Evolutionary conservation across 2,888 invertebrate species (phyloP).

Genomic region (Balanococcus diminutus): DNA sequence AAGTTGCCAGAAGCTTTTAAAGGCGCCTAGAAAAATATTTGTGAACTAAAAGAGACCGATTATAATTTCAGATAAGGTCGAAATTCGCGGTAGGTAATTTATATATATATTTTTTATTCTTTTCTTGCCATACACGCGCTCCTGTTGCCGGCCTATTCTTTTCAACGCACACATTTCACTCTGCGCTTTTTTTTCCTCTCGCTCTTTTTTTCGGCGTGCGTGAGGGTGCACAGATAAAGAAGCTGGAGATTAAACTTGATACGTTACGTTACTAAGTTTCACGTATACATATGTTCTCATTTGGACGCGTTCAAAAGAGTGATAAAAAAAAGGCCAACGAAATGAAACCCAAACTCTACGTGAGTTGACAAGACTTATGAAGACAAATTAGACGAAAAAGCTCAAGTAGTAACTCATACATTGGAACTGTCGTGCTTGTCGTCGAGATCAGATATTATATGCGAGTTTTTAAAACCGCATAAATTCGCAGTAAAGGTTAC

Average conservation of each 20-base stretch:
- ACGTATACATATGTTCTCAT: constrained; percentile 34
- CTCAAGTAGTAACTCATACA: not conserved
- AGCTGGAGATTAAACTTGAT: constrained; percentile 46
- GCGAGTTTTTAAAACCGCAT: constrained; percentile 8
- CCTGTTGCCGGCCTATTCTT: constrained; percentile 30
- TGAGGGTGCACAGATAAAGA: not conserved
- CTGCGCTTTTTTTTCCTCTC: not conserved
- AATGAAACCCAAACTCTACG: constrained; percentile 26
- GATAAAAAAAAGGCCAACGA: not conserved
- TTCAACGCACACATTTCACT: constrained; percentile 14
- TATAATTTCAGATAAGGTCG: constrained; percentile 48
- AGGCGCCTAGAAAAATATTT: constrained; percentile 46
- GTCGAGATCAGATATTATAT: not conserved
- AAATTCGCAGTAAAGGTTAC: not conserved
- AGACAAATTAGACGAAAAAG: constrained; percentile 45
- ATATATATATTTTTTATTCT: constrained; percentile 27
- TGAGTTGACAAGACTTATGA: constrained; percentile 46
- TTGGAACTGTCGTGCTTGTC: not conserved
- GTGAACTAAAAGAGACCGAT: constrained; percentile 45
- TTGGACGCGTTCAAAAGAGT: not conserved
- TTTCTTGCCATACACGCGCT: not conserved
- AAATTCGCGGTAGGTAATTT: constrained; percentile 48
- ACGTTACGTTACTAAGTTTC: not conserved
- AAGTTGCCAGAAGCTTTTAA: constrained; percentile 46
- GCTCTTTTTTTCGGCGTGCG: not conserved